Base-by-base conservation (phyloP, 2,888 invertebrate genomes). In the Elaeidobius kamerunicus region DNA sequence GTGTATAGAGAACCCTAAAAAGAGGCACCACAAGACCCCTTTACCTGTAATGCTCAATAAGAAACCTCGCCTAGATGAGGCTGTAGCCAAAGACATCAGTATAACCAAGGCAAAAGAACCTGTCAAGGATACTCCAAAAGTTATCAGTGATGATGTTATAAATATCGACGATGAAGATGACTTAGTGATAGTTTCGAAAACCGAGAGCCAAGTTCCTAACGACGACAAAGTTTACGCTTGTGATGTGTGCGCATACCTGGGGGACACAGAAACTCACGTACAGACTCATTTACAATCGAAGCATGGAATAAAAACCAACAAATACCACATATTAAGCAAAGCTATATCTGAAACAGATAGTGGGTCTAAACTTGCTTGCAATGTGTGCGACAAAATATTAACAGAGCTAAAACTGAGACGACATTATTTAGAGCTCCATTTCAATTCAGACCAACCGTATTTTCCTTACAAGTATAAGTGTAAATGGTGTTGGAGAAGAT, bases 361-460 rank as follows among this genome's bases (percentile, higher is more conserved):
- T 11, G 48, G 38, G 9, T 54, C 60, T 5, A 60, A 58, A 42
- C 55, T 61, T n/a, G 60, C 64, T 23, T 72, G 72, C 42, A 57
- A 50, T 14, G 59, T 66, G 30, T 72, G 72, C 51, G 54, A 63
- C 1, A 67, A 65, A 42, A 64, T 61, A 1, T 69, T 71, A 1
- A 59, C 68, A 3, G 69, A 69, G 12, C 60, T 62, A 14, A 32
- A 55, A 1, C 60, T 79, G 11, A 42, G 63, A 1, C 57, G 50
- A 2, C 80, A 80, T 51, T 60, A 71, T 14, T 58, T 61, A 14
- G 59, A 48, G 0, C 12, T 28, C 0, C 80, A 80, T 58, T 61
- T 66, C 0, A 61, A 60, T 12, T 12, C 7, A 0, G 28, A 59
- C 32, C 38, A 40, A 11, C 61, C 64, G 0, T 46, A 61, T 11